A percentile compares a stretch with the other conserved stretches of the same genome.
Evolutionary conservation across 1,140 invertebrate species (phyloP).

Genomic region (Drosophila gunungcola): DNA sequence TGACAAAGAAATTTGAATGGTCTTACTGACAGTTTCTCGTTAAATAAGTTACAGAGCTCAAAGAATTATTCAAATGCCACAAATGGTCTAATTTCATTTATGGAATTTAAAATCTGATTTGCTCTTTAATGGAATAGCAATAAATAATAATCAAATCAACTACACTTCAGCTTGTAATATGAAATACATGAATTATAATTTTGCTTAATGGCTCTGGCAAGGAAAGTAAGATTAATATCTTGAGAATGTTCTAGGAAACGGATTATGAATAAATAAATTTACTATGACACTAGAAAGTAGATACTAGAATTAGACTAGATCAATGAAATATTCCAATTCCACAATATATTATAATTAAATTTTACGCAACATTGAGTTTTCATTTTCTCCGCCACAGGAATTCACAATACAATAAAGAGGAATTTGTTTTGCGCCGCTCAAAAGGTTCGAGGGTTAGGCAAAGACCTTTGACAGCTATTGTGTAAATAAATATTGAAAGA

Average conservation of each 20-base stretch:
- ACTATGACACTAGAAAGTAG: not conserved
- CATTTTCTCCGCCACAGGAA: not conserved
- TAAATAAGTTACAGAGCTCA: conserved; percentile 4
- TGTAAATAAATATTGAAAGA: not conserved
- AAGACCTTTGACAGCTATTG: conserved; percentile 1
- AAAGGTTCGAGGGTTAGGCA: not conserved
- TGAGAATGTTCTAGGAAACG: no score
- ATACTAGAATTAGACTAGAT: no score
- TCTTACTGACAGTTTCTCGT: conserved; percentile 8
- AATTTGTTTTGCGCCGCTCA: conserved; percentile 3
- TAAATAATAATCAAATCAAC: conserved; percentile 5
- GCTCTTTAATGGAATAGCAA: not conserved
- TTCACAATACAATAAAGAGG: not conserved
- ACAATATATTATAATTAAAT: conserved; percentile 5
- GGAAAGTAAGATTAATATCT: not conserved
- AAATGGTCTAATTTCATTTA: conserved; percentile 17
- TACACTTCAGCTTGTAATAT: not conserved
- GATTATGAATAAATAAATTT: not conserved
- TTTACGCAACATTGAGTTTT: conserved; percentile 4
- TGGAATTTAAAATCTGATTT: not conserved
- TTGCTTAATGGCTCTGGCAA: not conserved
- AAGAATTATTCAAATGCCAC: conserved; percentile 25
- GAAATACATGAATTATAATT: not conserved
- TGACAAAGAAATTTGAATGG: conserved; percentile 11
- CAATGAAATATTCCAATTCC: not conserved